A percentile compares a stretch with the other conserved stretches of the same genome.
phyloP scores from a whole-genome alignment of 2,113 vertebrate species.

The Hypomesus transpacificus region DNA sequence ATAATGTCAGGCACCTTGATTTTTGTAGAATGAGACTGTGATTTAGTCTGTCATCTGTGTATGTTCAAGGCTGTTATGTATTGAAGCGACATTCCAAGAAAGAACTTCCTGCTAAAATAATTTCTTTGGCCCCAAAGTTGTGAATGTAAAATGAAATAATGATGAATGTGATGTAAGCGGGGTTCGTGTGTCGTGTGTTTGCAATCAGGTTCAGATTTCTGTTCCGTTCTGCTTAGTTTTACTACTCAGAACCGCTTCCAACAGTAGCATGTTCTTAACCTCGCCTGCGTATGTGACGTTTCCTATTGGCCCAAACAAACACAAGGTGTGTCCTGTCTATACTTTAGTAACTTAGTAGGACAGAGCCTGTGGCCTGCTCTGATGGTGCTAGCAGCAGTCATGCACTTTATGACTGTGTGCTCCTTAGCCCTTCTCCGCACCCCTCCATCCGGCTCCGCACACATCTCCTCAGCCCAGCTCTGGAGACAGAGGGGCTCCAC shows the following conservation, averaged over 20 bases:
- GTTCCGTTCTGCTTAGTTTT: constrained; percentile 53
- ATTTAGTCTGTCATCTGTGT: not conserved
- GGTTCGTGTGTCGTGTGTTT: constrained; percentile 40
- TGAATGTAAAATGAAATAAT: constrained; percentile 65
- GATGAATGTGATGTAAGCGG: constrained; percentile 11
- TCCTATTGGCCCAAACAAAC: constrained; percentile 33
- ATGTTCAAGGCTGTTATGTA: not conserved
- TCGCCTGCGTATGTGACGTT: constrained; percentile 24
- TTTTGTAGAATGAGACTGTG: not conserved
- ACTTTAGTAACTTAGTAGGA: constrained; percentile 58
- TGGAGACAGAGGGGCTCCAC: constrained; percentile 57
- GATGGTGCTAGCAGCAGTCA: constrained; percentile 73
- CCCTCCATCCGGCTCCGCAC: too few species aligned
- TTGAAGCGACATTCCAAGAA: not conserved
- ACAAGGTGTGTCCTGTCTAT: constrained; percentile 39
- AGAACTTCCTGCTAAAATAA: constrained; percentile 29
- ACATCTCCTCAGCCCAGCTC: not conserved
- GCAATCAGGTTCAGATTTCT: constrained; percentile 42
- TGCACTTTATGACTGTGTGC: constrained; percentile 66
- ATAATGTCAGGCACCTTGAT: not conserved
- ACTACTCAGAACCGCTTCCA: constrained; percentile 65
- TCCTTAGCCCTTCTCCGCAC: too few species aligned
- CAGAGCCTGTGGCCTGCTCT: constrained; percentile 64
- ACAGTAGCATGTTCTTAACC: constrained; percentile 17
- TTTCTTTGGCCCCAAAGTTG: constrained; percentile 48